Percentiles rank a stretch among this genome's conserved stretches.
These are phyloP conservation scores for Agrochola macilenta DNA, from an alignment of 2,888 invertebrate species.

Conservation along the genomic window DNA sequence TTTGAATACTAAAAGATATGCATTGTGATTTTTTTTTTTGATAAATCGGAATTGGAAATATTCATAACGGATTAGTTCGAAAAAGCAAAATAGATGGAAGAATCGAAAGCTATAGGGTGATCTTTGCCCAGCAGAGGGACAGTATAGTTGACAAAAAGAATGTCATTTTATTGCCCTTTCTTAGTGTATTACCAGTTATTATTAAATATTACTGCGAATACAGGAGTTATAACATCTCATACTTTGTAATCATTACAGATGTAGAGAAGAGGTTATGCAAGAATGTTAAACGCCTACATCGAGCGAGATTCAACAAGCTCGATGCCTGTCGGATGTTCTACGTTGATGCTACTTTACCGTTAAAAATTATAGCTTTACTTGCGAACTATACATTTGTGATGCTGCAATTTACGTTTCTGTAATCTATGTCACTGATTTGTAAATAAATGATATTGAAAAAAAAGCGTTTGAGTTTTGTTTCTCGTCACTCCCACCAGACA, in stretches of 20 bases:
- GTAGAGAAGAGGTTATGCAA: neutral
- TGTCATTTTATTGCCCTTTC: no score
- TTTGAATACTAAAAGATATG: neutral
- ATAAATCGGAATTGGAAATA: no score
- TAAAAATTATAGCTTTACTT: neutral
- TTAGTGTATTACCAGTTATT: neutral
- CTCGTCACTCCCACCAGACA: no score
- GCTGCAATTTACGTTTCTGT: neutral
- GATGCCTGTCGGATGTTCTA: neutral
- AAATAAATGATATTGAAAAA: no score
- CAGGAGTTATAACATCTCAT: neutral
- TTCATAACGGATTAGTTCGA: no score
- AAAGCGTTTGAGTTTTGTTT: no score
- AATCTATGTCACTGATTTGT: neutral
- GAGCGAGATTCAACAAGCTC: neutral
- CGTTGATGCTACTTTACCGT: neutral
- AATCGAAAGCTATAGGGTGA: neutral
- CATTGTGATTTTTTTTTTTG: no score
- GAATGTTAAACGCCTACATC: conserved; percentile 5
- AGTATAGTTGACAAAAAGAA: neutral
- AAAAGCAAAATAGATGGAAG: neutral
- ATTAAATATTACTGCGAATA: neutral
- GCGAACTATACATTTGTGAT: neutral
- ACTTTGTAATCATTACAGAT: conserved; percentile 1
- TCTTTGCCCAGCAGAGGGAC: neutral